Evolutionary conservation across 2,888 invertebrate genomes (phyloP).

Genomic region (Lasioglossum leucozonium): DNA sequence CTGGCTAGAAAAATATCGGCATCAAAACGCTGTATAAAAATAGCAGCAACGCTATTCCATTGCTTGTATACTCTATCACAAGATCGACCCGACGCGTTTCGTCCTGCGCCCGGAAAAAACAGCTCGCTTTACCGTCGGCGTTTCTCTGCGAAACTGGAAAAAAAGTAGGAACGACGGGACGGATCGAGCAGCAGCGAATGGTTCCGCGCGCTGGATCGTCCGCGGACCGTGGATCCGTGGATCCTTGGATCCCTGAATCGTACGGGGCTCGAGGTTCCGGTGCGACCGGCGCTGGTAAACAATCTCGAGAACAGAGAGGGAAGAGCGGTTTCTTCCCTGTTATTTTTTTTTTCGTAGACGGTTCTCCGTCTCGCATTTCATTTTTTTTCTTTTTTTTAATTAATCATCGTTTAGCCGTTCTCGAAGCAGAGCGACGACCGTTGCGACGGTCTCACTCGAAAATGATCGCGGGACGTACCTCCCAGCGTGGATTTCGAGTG

Average conservation of each 20-base stretch:
- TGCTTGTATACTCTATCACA: not conserved
- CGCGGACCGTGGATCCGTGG: conserved; percentile 48
- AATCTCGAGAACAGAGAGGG: conserved; percentile 78
- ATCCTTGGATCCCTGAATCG: conserved; percentile 46
- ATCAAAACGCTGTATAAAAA: not conserved
- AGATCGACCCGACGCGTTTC: not conserved
- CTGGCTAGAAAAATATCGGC: not conserved
- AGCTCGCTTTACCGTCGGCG: not conserved
- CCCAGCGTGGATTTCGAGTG: conserved; percentile 52
- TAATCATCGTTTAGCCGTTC: conserved; percentile 41
- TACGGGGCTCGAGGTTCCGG: conserved; percentile 61
- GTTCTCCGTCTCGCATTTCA: conserved; percentile 53
- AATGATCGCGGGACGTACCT: conserved; percentile 75
- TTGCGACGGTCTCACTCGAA: conserved; percentile 2
- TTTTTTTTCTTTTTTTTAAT: conserved; percentile 27
- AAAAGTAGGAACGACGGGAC: conserved; percentile 38
- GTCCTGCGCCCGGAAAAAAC: not conserved
- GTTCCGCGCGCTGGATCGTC: conserved; percentile 78
- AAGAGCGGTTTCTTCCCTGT: conserved; percentile 67
- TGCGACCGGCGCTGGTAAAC: conserved; percentile 81
- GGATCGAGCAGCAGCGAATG: conserved; percentile 77
- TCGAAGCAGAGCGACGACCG: conserved; percentile 21
- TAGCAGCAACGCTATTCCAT: not conserved
- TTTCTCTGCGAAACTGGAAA: conserved; percentile 12
- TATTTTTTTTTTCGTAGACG: conserved; percentile 65